Evolutionary conservation across 2,888 invertebrate genomes (phyloP).

Genomic region (Drosophila kanekoi): DNA sequence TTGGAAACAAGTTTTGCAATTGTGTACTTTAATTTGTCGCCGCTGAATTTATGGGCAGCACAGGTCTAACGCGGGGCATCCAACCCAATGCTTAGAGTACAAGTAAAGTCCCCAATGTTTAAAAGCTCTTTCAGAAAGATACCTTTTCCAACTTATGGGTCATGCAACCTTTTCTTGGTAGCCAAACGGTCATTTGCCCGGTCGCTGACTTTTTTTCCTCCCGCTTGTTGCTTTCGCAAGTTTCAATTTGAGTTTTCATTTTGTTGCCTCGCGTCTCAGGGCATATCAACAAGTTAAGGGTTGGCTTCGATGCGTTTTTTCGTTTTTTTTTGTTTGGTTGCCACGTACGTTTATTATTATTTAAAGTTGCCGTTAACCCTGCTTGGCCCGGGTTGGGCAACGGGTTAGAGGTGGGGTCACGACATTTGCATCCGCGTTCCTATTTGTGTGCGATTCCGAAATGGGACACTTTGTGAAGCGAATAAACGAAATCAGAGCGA

Average conservation of each 20-base stretch:
- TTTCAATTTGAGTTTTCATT: conserved; percentile 56
- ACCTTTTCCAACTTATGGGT: conserved; percentile 29
- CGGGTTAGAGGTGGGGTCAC: conserved; percentile 81
- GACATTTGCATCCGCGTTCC: conserved; percentile 57
- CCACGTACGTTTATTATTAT: conserved; percentile 69
- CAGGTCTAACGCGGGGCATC: conserved; percentile 59
- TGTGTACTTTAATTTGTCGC: conserved; percentile 58
- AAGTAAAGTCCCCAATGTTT: conserved; percentile 25
- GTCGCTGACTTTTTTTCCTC: conserved; percentile 31
- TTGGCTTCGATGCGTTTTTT: conserved; percentile 53
- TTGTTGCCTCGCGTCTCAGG: conserved; percentile 39
- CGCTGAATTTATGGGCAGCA: conserved; percentile 60
- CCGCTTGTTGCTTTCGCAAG: conserved; percentile 45
- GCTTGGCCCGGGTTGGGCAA: conserved; percentile 57
- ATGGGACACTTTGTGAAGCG: conserved; percentile 65
- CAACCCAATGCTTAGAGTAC: conserved; percentile 18
- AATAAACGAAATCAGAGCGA: not conserved
- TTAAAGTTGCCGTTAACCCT: conserved; percentile 80
- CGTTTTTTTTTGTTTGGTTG: conserved; percentile 28
- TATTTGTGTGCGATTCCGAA: conserved; percentile 52
- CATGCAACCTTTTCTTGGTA: conserved; percentile 30
- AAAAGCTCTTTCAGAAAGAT: conserved; percentile 7
- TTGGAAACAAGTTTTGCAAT: conserved; percentile 57
- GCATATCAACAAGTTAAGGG: conserved; percentile 83
- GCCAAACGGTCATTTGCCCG: conserved; percentile 26